phyloP scores from a whole-genome alignment of 2,888 invertebrate species.

The Gerosis bhagava region DNA sequence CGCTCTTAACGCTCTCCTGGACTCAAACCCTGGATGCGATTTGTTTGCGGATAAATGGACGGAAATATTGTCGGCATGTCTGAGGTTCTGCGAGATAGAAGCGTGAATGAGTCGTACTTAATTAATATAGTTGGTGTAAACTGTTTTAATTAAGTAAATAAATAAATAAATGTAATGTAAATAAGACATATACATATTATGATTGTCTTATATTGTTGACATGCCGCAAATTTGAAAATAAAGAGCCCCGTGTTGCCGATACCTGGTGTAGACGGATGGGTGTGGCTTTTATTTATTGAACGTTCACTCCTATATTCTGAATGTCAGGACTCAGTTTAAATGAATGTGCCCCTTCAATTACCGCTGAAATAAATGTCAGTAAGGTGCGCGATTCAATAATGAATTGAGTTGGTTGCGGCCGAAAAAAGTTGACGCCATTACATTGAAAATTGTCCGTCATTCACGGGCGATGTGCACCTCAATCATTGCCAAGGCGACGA shows the following conservation, averaged over 20 bases:
- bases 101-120: no score
- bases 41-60: no score
- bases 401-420: conserved; percentile 12
- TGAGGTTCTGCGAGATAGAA: no score
- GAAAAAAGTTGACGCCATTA: conserved; percentile 22
- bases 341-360: conserved; percentile 21
- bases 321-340: conserved; percentile 21
- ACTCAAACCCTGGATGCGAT: no score
- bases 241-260: background rate
- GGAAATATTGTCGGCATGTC: no score
- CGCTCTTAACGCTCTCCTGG: no score
- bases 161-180: no score
- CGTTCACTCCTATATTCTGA: conserved; percentile 12
- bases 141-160: no score
- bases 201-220: no score
- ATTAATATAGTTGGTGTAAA: no score
- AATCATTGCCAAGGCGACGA: conserved; percentile 21
- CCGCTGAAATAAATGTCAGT: conserved; percentile 26
- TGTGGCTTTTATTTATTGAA: conserved; percentile 19
- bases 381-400: conserved; percentile 20
- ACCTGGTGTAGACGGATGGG: conserved; percentile 14
- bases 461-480: conserved; percentile 11
- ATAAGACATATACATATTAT: no score
- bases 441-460: conserved; percentile 20
- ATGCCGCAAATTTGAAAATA: background rate